Base-by-base conservation (phyloP, 2,888 invertebrate genomes). In the Epinotia bilunana region DNA sequence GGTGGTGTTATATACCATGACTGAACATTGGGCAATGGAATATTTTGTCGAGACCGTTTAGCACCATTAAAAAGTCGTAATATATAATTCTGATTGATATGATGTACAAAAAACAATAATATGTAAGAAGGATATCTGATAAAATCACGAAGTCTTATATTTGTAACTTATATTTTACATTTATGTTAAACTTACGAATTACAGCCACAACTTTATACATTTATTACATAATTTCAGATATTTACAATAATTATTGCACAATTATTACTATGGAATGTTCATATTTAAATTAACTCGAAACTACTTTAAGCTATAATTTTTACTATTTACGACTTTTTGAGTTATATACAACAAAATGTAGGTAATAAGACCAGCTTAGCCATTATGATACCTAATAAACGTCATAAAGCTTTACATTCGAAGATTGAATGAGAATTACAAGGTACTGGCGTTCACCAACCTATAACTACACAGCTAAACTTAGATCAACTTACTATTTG, bases 251-350 rank as follows among this genome's bases (percentile, higher is more conserved):
- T 85, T 89, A 90, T 90, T 90, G 89, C 89, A 90, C 92, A 89
- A 86, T 89, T 88, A 91, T 87, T 87, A 87, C 86, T 90, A 93
- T 90, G 94, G 94, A 94, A 94, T 94, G 94, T 92, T 84, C 77
- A 77, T 77, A 83, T 83, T 83, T 86, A 84, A 83, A 81, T 80
- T 60, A 71, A 28, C 46, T 71, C 80, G 75, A 80, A 80, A 72
- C 78, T 81, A 80, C 74, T 79, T 79, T 61, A 71, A 78, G 53
- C 61, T 71, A 68, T 74, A 33, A 74, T 73, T 77, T 68, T 76
- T 60, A 65, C 13, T 57, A 67, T 49, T 75, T n/a, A 72, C 58
- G 58, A 71, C 43, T 62, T 63, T 57, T 64, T n/a, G 53, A 74
- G 60, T 65, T 64, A 63, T 62, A 68, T 28, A 62, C 18, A 64